Percentiles rank a stretch among this genome's conserved stretches.
phyloP scores from a whole-genome alignment of 2,797 vertebrate genomes.

The Miichthys miiuy region DNA sequence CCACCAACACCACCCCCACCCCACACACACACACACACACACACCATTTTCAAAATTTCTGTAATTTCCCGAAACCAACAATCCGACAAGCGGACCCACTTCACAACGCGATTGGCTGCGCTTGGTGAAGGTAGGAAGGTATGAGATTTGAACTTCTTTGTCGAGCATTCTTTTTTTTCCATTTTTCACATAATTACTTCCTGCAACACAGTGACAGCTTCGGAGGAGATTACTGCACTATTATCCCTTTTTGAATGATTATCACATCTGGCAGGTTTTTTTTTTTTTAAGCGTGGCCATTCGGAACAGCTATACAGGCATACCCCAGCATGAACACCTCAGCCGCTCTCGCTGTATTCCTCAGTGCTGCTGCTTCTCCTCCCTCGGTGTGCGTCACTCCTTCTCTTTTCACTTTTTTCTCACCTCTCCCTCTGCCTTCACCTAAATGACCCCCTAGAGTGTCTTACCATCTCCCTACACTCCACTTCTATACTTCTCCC shows the following conservation, averaged over 20 bases:
- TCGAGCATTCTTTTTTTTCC: slow-evolving; percentile 1
- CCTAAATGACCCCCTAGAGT: slow-evolving; percentile 47
- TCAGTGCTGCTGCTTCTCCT: slow-evolving; percentile 13
- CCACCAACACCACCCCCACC: too few relatives aligned
- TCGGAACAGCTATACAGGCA: slow-evolving; percentile 2
- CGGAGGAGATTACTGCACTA: slow-evolving; percentile 7
- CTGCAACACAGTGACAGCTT: slow-evolving; percentile 14
- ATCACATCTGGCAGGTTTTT: slow-evolving; percentile 8
- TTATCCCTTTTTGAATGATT: slow-evolving; percentile 6
- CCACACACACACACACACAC: too few relatives aligned
- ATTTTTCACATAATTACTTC: slow-evolving; percentile 8
- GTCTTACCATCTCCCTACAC: slow-evolving; percentile 25
- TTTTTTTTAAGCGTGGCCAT: background rate
- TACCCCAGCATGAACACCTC: background rate
- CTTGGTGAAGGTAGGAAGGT: slow-evolving; percentile 3
- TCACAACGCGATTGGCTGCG: background rate
- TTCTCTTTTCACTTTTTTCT: slow-evolving; percentile 26
- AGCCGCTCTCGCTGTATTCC: background rate
- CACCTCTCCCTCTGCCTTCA: slow-evolving; percentile 32
- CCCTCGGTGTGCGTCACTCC: slow-evolving; percentile 17
- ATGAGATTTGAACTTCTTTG: background rate
- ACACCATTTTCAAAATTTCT: background rate
- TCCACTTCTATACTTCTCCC: slow-evolving; percentile 15
- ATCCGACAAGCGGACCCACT: background rate
- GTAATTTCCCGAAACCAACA: background rate